Conservation (phyloP, 2,113 vertebrate genomes). For the Capra hircus region DNA sequence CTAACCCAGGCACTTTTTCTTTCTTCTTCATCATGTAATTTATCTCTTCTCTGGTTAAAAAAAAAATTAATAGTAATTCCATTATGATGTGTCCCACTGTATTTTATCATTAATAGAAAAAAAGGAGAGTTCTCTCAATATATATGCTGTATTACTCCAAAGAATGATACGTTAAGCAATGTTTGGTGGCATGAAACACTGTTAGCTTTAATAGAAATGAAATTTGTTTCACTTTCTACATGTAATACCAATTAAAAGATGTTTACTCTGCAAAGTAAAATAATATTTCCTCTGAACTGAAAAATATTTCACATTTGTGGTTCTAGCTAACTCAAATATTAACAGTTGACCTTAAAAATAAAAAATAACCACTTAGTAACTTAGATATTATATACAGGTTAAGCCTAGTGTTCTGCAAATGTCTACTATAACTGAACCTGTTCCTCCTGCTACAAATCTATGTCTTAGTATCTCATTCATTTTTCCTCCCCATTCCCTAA, state of each 20-base stretch:
- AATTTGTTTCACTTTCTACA: neutral
- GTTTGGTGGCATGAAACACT: neutral
- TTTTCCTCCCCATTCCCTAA: neutral
- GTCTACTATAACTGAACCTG: neutral
- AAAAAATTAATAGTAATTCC: constrained; percentile 48
- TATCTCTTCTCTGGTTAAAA: constrained; percentile 79
- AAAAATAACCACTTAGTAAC: neutral
- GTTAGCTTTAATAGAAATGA: neutral
- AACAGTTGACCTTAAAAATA: constrained; percentile 13
- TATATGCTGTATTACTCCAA: neutral
- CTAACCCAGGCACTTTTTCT: constrained; percentile 88
- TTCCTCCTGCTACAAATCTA: neutral
- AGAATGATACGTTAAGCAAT: neutral
- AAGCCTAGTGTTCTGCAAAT: neutral
- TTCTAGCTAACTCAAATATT: neutral
- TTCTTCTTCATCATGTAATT: constrained; percentile 90
- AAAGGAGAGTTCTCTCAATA: neutral
- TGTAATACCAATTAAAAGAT: neutral
- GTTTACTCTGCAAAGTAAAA: neutral
- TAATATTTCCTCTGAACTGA: neutral
- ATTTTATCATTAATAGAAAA: neutral
- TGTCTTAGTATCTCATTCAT: neutral
- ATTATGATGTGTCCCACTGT: neutral
- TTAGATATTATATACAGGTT: neutral
- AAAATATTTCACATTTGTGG: neutral